Evolutionary conservation across 2,888 invertebrate species (phyloP), one percentile per base, ranked within the genome.

Genomic region (Trichogramma evanescens): DNA sequence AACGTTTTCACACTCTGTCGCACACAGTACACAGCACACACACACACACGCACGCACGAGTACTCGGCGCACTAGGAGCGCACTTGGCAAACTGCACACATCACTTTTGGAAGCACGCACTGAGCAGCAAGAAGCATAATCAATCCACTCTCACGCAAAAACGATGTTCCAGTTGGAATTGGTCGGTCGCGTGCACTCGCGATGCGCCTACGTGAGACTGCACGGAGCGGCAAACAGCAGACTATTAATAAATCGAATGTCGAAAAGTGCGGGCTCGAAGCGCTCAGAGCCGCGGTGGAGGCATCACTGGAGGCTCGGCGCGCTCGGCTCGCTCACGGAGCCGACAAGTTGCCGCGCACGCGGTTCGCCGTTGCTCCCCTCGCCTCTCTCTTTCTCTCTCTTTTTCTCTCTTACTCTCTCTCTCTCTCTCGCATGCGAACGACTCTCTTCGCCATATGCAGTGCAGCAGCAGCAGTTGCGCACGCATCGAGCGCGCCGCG

Each of bases 401-500:
- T 46, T 46, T 46, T 9, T 46, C 10, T 10, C 8, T 10, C 5
- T 5, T 46, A 5, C 46, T 9, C 8, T 5, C 5, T 9, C 46
- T 5, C 46, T 9, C 8, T 5, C 5, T 9, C 46, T 5, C 9
- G 8, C 9, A 46, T 10, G 26, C 26, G 26, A 26, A 26, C 26
- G 3, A 26, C 26, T 26, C 26, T 39, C 42, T 4, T 26, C 9
- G 39, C 1, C 38, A 56, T 6, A 54, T 53, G 6, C 3, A 40
- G 10, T 6, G 39, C 42, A 55, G 26, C 13, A 50, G 53, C 42
- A 9, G 45, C 38, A 49, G 43, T 45, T 44, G 39, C 39, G 10
- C n/a, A 38, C 38, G 45, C 43, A 44, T 26, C 44, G 65, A 64
- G 65, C 55, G 45, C 66, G 62, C 63, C 56, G 54, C 68, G 66